Conservation (phyloP, 1,140 invertebrate genomes). For the Cydia fagiglandana region DNA sequence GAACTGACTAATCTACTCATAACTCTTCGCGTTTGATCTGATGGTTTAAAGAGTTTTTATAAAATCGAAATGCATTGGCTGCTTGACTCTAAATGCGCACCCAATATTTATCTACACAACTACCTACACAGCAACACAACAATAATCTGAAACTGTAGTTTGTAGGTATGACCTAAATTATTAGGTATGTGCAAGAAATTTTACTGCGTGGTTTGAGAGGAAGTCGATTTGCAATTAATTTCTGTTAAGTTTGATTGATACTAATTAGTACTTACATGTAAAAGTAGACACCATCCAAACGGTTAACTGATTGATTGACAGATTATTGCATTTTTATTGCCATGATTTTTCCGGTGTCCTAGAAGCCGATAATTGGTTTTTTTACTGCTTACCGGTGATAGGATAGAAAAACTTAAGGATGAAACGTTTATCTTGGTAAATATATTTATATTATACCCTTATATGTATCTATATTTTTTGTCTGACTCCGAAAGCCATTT, state of each 20-base stretch:
- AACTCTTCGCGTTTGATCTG: too few species aligned
- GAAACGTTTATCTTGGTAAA: background rate
- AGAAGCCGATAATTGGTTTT: background rate
- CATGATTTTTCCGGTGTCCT: conserved; percentile 21
- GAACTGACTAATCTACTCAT: too few species aligned
- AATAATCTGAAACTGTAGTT: background rate
- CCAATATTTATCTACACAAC: too few species aligned
- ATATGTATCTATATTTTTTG: too few species aligned
- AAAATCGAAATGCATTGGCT: too few species aligned
- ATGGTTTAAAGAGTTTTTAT: too few species aligned
- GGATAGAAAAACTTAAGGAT: background rate
- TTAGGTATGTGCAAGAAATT: background rate
- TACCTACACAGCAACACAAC: too few species aligned
- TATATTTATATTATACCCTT: too few species aligned
- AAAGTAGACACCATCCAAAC: background rate
- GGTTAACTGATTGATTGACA: background rate
- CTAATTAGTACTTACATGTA: conserved; percentile 18
- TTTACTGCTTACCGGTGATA: background rate
- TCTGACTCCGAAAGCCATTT: too few species aligned
- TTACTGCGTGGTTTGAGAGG: conserved; percentile 2
- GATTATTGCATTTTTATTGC: conserved; percentile 4
- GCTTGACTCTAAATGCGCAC: too few species aligned
- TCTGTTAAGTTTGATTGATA: conserved; percentile 21
- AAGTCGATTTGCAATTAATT: background rate
- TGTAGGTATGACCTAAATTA: background rate